Base-by-base conservation (phyloP, 2,797 vertebrate species). In the Anguilla anguilla region DNA sequence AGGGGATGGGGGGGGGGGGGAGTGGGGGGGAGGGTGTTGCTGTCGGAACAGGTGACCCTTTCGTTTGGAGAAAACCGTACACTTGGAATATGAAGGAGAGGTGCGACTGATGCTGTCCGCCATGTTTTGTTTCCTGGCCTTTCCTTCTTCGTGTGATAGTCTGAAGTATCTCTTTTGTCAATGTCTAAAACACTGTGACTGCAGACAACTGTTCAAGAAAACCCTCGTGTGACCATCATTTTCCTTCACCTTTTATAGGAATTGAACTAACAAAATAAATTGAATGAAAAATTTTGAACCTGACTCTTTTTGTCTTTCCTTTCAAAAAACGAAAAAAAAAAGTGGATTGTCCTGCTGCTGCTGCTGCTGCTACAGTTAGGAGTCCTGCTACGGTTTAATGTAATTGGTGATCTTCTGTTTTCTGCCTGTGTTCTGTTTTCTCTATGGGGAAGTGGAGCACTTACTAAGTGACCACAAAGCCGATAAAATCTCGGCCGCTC, bases 201-300 rank as follows among this genome's bases (percentile, higher is more conserved):
- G 96, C 94, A 94, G 92, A 96, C 96, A 96, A 95, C 94, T 96
- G 94, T 95, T 95, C 94, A 94, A 95, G 93, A 94, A 94, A 95
- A 93, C 91, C 90, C 91, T 94, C 67, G 92, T 95, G 96, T 96
- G 95, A 96, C 95, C 92, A 92, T 95, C 93, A 94, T 95, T 95
- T 94, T 96, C 95, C 95, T 95, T 96, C 96, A 96, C 95, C 95
- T 95, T 95, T 95, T 95, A 96, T 96, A 97, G 96, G 95, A 96
- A 95, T 94, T 95, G 90, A 96, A 97, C 96, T 97, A 97, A 97
- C 96, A 97, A 96, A 97, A 97, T 97, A 97, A 97, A 97, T 94
- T 92, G 90, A 94, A 93, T 92, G 92, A 92, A 93, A 94, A 95
- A 87, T 87, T 1, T 35, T 15, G 31, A 90, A 86, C 19, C 31